Conservation (phyloP, 2,113 vertebrate species). For the Psilopogon haemacephalus region DNA sequence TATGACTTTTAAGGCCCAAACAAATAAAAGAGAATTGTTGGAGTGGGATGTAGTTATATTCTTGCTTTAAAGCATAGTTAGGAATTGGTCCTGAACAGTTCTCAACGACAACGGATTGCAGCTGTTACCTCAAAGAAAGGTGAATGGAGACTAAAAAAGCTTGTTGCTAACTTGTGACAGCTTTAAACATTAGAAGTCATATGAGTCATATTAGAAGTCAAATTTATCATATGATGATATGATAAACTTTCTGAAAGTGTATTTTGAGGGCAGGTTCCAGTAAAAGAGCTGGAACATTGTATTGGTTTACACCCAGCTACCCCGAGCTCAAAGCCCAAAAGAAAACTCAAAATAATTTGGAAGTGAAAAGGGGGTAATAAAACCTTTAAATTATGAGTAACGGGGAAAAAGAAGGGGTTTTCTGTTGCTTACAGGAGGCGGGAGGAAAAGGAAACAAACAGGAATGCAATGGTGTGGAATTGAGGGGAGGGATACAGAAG, state of each 20-base stretch:
- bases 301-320: too few relatives aligned
- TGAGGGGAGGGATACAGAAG: too few relatives aligned
- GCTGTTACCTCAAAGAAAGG: background rate
- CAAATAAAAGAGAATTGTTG: background rate
- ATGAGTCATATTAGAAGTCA: too few relatives aligned
- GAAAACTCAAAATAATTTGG: too few relatives aligned
- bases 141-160: background rate
- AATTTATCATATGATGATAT: background rate
- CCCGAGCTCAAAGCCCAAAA: too few relatives aligned
- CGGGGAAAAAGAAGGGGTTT: too few relatives aligned
- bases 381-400: too few relatives aligned
- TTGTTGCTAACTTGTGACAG: rapidly evolving
- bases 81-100: background rate
- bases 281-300: background rate
- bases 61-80: background rate
- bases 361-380: too few relatives aligned
- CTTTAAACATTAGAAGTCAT: background rate
- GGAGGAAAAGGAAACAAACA: too few relatives aligned
- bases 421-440: too few relatives aligned
- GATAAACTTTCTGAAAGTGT: background rate
- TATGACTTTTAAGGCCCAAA: background rate
- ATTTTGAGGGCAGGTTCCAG: background rate
- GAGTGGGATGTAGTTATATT: background rate
- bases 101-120: background rate
- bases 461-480: too few relatives aligned